Base-by-base conservation (phyloP, 2,888 invertebrate genomes). In the Caenorhabditis angaria region DNA sequence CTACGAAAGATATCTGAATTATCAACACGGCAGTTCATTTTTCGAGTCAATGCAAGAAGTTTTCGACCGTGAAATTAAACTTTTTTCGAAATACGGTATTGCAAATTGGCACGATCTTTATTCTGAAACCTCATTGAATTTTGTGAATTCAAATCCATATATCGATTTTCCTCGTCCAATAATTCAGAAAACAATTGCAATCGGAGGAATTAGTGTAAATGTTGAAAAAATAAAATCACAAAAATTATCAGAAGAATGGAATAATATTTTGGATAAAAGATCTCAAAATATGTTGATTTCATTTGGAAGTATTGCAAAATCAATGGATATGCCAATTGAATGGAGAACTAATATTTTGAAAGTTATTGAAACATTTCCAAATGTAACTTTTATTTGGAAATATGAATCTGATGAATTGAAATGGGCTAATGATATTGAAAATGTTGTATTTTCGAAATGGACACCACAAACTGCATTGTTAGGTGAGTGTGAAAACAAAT, bases 351-450 rank as follows among this genome's bases (percentile, higher is more conserved):
- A 47, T 25, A 22, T 72, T 24, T 29, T 66, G 18, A 41, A 58
- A 27, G 58, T 63, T 51, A 64, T 72, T 20, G 35, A 47, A 27
- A 50, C 53, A 1, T 28, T 58, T 10, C 70, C 67, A 54, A 54
- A 74, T 24, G 63, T 63, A 4, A 74, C 69, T 10, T 70, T 74
- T 51, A 70, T 74, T 20, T 74, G 69, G 66, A 74, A 74, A 48
- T 70, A 74, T 48, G 69, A 70, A 51, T 35, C 57, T 5, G 58
- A 71, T 29, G 64, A 64, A 20, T 27, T 50, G 0, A 32, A 57
- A 10, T 70, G 56, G 25, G 65, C 71, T 1, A 25, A 55, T 12
- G 58, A 41, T 28, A 50, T 60, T 24, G 20, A 29, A 6, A 74
- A 74, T 50, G 25, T 74, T 35, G 12, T 56, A 29, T 66, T 74